Evolutionary conservation across 2,888 invertebrate species (phyloP).

Genomic region (Podabrus alpinus): DNA sequence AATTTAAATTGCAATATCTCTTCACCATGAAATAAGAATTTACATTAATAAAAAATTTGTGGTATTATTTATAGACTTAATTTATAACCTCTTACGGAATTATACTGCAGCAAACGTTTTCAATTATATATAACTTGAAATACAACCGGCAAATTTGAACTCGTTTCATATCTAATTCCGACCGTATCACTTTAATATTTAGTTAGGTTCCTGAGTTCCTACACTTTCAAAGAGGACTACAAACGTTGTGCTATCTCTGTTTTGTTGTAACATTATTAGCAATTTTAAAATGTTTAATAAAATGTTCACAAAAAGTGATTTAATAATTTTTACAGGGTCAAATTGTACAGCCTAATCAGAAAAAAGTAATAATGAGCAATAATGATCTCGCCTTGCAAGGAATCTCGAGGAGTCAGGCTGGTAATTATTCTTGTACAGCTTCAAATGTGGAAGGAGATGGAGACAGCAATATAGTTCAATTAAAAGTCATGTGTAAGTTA

Average conservation of each 20-base stretch:
- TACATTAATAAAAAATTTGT: slow-evolving; percentile 12
- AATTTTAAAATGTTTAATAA: background rate
- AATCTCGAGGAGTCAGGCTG: slow-evolving; percentile 79
- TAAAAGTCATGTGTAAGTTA: slow-evolving; percentile 92
- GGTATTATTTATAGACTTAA: slow-evolving; percentile 9
- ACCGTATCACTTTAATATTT: slow-evolving; percentile 23
- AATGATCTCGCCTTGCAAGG: slow-evolving; percentile 81
- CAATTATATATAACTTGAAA: slow-evolving; percentile 25
- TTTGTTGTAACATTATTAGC: slow-evolving; percentile 4
- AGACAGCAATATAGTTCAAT: slow-evolving; percentile 75
- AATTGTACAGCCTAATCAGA: slow-evolving; percentile 82
- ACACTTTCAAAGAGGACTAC: slow-evolving; percentile 7
- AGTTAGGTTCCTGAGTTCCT: slow-evolving; percentile 10
- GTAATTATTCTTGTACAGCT: slow-evolving; percentile 86
- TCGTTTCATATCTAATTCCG: slow-evolving; percentile 22
- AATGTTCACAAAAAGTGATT: background rate
- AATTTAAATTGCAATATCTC: background rate
- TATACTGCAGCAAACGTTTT: slow-evolving; percentile 26
- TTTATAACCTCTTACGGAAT: slow-evolving; percentile 24
- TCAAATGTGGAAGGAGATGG: slow-evolving; percentile 92
- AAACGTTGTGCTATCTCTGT: slow-evolving; percentile 2
- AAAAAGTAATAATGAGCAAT: slow-evolving; percentile 82
- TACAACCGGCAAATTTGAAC: slow-evolving; percentile 21
- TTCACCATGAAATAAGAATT: background rate
- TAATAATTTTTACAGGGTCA: slow-evolving; percentile 67